Evolutionary conservation across 2,888 invertebrate genomes (phyloP).

Genomic region (Phaedon cochleariae): DNA sequence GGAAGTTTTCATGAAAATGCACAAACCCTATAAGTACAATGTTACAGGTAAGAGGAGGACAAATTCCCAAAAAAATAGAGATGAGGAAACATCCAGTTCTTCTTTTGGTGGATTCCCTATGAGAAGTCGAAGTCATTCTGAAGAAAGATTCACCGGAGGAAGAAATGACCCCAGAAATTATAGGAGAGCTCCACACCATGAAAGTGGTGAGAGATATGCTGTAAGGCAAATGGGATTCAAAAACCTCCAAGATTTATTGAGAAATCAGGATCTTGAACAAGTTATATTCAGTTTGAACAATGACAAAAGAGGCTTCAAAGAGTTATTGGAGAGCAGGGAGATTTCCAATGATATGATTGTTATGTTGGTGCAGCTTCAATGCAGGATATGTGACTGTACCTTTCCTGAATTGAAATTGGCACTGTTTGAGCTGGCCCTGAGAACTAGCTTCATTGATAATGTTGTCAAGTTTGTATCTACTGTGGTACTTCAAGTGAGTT

Average conservation of each 20-base stretch:
- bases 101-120: background rate
- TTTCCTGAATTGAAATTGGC: conserved; percentile 27
- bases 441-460: conserved; percentile 25
- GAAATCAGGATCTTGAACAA: conserved; percentile 21
- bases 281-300: conserved; percentile 24
- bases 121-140: too few relatives aligned
- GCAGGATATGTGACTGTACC: conserved; percentile 24
- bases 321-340: conserved; percentile 21
- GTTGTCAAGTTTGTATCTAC: conserved; percentile 20
- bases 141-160: too few relatives aligned
- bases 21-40: too few relatives aligned
- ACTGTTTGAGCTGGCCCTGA: conserved; percentile 18
- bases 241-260: conserved; percentile 21
- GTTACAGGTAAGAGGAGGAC: background rate
- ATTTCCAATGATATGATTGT: conserved; percentile 27
- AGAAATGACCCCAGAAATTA: background rate
- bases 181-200: background rate
- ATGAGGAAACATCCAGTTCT: background rate
- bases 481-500: conserved; percentile 28
- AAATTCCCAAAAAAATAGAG: background rate
- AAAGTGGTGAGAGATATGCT: background rate
- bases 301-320: conserved; percentile 29
- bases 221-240: conserved; percentile 27
- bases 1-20: too few relatives aligned
- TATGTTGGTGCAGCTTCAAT: conserved; percentile 21